These are phyloP conservation scores for Adoxophyes honmai DNA, from an alignment of 1,140 invertebrate genomes.

Conservation along the genomic window DNA sequence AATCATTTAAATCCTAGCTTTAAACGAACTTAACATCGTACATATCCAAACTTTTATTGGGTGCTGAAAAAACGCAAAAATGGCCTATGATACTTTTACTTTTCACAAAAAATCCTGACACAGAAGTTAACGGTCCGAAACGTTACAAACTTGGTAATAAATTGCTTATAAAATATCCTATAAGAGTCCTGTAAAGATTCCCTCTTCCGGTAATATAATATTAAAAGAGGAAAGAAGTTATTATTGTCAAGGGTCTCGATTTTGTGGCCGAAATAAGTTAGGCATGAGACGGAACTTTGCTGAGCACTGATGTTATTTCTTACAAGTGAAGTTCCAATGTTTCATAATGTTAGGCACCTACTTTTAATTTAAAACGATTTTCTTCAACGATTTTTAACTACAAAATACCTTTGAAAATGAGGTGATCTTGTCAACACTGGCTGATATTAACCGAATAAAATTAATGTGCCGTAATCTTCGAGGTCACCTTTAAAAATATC, in stretches of 20 bases:
- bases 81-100: neutral
- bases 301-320: neutral
- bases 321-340: no score
- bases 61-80: neutral
- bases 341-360: no score
- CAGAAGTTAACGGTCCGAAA: slow-evolving; percentile 11
- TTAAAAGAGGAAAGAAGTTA: slow-evolving; percentile 4
- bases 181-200: slow-evolving; percentile 8
- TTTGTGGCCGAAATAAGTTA: neutral
- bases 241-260: slow-evolving; percentile 1
- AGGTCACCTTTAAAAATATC: slow-evolving; percentile 3
- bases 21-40: no score
- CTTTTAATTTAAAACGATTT: no score
- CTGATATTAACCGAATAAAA: no score
- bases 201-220: slow-evolving; percentile 5
- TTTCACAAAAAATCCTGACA: slow-evolving; percentile 8
- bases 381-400: no score
- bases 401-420: no score
- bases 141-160: slow-evolving; percentile 3
- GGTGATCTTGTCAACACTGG: no score
- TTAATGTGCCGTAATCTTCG: no score
- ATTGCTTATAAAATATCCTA: slow-evolving; percentile 15
- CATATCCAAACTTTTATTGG: no score
- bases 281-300: neutral
- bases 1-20: no score